Conservation (phyloP, 2,797 vertebrate species). For the Cheirogaleus major region DNA sequence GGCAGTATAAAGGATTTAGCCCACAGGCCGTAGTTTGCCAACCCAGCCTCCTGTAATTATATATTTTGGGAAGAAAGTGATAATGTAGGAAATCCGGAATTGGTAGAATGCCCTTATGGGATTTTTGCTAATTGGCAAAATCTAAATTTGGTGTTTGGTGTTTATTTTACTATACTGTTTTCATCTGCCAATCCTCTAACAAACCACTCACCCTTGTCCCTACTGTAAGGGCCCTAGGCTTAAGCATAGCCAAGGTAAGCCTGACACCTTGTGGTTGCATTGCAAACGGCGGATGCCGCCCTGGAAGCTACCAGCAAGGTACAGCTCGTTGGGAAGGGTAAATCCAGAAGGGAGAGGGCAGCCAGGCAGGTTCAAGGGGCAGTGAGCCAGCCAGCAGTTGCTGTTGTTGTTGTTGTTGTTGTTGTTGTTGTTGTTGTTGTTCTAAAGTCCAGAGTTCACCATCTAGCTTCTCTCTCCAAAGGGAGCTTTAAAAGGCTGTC, state of each 20-base stretch:
- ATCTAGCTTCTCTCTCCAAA: background rate
- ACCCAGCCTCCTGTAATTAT: background rate
- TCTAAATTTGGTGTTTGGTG: too few relatives aligned
- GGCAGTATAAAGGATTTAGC: background rate
- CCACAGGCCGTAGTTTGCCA: background rate
- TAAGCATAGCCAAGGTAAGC: conserved; percentile 35
- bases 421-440: background rate
- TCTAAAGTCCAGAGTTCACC: background rate
- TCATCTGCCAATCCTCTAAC: background rate
- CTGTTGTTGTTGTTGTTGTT: too few relatives aligned
- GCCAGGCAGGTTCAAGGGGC: background rate
- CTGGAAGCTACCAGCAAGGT: background rate
- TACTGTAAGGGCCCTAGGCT: rapidly evolving
- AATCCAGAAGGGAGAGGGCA: background rate
- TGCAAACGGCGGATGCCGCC: background rate
- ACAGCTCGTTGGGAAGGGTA: background rate
- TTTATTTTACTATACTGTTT: background rate
- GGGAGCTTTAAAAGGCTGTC: background rate
- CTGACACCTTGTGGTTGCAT: conserved; percentile 81
- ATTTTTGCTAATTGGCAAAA: background rate
- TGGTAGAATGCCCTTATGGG: background rate
- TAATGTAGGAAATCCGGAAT: background rate
- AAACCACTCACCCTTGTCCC: background rate
- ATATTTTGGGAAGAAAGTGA: background rate
- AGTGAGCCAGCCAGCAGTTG: background rate